Conservation (phyloP, 2,888 invertebrate genomes). For the Craniophora ligustri region DNA sequence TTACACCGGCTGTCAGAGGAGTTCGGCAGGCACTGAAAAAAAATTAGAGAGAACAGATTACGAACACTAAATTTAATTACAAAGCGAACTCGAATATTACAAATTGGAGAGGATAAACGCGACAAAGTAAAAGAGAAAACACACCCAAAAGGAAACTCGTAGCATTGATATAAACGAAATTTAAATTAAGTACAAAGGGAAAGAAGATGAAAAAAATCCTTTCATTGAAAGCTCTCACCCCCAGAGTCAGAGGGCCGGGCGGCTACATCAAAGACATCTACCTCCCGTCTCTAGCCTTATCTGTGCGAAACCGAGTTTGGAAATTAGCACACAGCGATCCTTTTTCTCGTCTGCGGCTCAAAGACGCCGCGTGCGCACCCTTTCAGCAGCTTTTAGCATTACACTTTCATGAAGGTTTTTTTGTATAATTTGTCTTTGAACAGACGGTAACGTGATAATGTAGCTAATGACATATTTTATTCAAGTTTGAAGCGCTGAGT, state of each 20-base stretch:
- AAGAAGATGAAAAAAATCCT: conserved; percentile 88
- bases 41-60: conserved; percentile 83
- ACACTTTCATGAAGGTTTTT: conserved; percentile 78
- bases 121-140: conserved; percentile 89
- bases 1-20: conserved; percentile 77
- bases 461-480: conserved; percentile 82
- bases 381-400: conserved; percentile 79
- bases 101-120: conserved; percentile 88
- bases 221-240: conserved; percentile 88
- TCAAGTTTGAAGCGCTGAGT: conserved; percentile 69
- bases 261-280: conserved; percentile 88
- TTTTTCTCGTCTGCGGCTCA: conserved; percentile 64
- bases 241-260: conserved; percentile 85
- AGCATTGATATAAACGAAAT: conserved; percentile 89
- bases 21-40: conserved; percentile 69
- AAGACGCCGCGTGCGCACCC: conserved; percentile 83
- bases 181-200: conserved; percentile 89
- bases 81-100: conserved; percentile 87
- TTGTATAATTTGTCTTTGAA: conserved; percentile 74
- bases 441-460: conserved; percentile 74
- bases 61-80: conserved; percentile 88
- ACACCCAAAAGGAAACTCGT: conserved; percentile 87
- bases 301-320: conserved; percentile 86
- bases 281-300: conserved; percentile 84
- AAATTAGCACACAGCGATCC: conserved; percentile 84